Conservation (phyloP, 2,113 vertebrate genomes). For the Craseonycteris thonglongyai region DNA sequence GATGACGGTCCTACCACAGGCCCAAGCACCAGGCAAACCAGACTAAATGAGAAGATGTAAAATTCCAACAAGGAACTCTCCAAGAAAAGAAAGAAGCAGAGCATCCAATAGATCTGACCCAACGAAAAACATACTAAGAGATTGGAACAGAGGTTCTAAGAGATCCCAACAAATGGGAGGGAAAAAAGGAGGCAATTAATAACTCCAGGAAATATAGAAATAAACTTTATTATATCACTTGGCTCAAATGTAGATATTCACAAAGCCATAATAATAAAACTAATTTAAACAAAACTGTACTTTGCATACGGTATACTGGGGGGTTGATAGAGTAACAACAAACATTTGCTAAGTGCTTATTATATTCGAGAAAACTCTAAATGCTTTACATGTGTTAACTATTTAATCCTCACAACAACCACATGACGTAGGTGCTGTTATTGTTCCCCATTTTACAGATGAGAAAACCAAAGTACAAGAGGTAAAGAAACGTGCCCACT, state of each 20-base stretch:
- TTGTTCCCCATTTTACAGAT: neutral
- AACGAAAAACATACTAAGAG: neutral
- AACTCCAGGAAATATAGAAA: constrained; percentile 17
- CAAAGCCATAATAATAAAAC: neutral
- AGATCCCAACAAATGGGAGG: neutral
- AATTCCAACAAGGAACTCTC: neutral
- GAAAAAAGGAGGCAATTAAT: neutral
- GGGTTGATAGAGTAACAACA: neutral
- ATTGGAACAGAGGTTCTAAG: neutral
- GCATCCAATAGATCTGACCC: neutral
- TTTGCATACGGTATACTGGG: neutral
- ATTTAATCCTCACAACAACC: neutral
- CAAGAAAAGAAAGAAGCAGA: neutral
- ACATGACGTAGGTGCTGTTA: neutral
- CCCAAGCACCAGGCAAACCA: neutral
- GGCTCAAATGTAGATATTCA: neutral
- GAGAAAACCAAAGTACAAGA: neutral
- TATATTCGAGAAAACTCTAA: neutral
- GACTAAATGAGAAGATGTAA: neutral
- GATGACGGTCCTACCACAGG: too few relatives aligned
- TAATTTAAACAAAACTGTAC: neutral
- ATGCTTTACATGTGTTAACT: neutral
- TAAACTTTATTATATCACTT: neutral
- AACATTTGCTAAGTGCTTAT: neutral
- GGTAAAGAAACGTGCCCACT: neutral